These are phyloP conservation scores for Cisticola juncidis DNA, from an alignment of 2,113 vertebrate species.

Conservation along the genomic window DNA sequence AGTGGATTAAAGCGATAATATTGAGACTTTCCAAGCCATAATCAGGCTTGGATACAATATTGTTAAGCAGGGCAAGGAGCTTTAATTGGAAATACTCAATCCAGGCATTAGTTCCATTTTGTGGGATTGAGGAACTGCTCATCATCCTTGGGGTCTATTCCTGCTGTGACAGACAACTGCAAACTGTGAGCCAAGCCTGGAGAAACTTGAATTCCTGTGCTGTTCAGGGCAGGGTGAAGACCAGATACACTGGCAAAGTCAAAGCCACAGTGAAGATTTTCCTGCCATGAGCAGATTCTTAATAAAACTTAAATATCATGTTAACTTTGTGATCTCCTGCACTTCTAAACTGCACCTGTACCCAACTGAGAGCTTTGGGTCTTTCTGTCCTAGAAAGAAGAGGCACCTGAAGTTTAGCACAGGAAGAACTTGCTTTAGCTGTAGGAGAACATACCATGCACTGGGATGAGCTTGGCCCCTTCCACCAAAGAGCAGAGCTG, in stretches of 20 bases:
- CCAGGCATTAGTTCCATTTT: fast-evolving
- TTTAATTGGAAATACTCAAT: neutral
- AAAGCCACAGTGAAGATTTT: neutral
- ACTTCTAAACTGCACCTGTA: neutral
- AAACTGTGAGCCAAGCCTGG: neutral
- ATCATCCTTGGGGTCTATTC: neutral
- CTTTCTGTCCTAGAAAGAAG: neutral
- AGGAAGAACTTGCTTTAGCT: neutral
- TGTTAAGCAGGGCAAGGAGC: neutral
- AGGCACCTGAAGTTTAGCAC: neutral
- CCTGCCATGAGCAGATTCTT: neutral
- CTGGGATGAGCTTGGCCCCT: neutral
- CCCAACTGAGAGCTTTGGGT: neutral
- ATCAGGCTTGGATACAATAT: neutral
- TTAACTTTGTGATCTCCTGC: neutral
- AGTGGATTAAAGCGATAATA: neutral
- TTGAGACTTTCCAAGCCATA: neutral
- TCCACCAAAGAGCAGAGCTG: neutral
- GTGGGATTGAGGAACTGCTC: neutral
- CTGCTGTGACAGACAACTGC: neutral
- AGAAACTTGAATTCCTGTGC: neutral
- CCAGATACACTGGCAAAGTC: neutral
- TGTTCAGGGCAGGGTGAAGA: neutral
- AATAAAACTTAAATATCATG: neutral
- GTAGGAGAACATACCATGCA: neutral